phyloP scores from a whole-genome alignment of 92 coral and sea anemone genomes.

The Porites rus region DNA sequence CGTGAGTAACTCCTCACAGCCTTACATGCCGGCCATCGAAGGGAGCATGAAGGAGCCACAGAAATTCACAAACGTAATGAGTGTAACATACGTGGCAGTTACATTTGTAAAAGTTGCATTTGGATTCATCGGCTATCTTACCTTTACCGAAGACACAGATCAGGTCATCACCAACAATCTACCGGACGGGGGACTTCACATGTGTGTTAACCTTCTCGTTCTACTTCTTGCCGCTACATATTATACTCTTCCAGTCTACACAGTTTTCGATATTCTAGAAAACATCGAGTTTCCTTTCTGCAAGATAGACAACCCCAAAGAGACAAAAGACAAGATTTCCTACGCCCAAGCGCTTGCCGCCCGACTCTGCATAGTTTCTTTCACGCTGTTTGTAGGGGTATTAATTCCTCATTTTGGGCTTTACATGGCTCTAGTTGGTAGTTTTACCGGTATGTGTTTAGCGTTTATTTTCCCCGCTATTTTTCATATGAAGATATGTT shows the following conservation, averaged over 20 bases:
- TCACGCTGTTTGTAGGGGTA: constrained; percentile 90
- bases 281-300: constrained; percentile 94
- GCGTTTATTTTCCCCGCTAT: constrained; percentile 97
- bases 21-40: constrained; percentile 99
- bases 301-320: constrained; percentile 83
- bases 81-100: constrained; percentile 87
- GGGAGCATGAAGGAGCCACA: constrained; percentile 95
- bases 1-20: constrained; percentile 96
- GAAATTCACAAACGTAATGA: constrained; percentile 89
- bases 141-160: constrained; percentile 91
- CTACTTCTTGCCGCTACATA: constrained; percentile 90
- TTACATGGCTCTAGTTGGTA: constrained; percentile 97
- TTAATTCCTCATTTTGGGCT: constrained; percentile 95
- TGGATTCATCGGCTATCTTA: constrained; percentile 93
- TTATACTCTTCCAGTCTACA: constrained; percentile 96
- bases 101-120: constrained; percentile 94
- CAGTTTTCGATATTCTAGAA: constrained; percentile 95
- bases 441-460: constrained; percentile 98
- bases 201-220: constrained; percentile 88
- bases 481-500: constrained; percentile 98
- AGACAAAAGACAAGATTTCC: constrained; percentile 85
- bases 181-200: constrained; percentile 89
- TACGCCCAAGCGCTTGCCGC: constrained; percentile 85
- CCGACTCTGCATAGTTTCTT: constrained; percentile 87
- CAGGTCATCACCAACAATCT: constrained; percentile 95